These are phyloP conservation scores for Pogoniulus pusillus DNA, from an alignment of 2,797 vertebrate genomes.

Conservation along the genomic window DNA sequence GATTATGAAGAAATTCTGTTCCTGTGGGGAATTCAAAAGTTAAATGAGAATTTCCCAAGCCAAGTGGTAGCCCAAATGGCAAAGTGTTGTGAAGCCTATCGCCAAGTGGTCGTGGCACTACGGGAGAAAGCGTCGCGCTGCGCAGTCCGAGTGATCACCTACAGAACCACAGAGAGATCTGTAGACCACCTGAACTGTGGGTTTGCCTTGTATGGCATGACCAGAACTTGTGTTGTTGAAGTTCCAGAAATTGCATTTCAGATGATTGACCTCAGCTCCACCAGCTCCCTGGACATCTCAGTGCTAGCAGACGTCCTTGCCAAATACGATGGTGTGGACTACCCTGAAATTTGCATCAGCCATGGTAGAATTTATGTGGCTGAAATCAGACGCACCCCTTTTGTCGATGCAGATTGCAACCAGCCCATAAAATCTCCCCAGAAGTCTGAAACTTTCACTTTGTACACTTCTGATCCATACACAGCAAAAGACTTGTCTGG, in stretches of 20 bases:
- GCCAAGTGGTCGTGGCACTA: slow-evolving; percentile 79
- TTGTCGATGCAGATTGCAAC: background rate
- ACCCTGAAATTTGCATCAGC: slow-evolving; percentile 82
- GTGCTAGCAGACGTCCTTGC: slow-evolving; percentile 76
- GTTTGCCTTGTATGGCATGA: slow-evolving; percentile 85
- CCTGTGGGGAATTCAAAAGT: slow-evolving; percentile 81
- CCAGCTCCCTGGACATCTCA: slow-evolving; percentile 77
- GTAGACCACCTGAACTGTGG: slow-evolving; percentile 83
- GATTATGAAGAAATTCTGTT: slow-evolving; percentile 79
- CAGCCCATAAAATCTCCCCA: background rate
- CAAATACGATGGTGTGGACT: slow-evolving; percentile 67
- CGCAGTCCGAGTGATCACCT: slow-evolving; percentile 81
- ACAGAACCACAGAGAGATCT: slow-evolving; percentile 76
- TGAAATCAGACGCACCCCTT: slow-evolving; percentile 71
- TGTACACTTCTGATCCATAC: slow-evolving; percentile 83
- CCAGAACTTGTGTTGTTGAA: slow-evolving; percentile 70
- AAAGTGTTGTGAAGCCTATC: slow-evolving; percentile 82
- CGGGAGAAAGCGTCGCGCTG: slow-evolving; percentile 61
- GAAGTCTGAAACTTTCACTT: slow-evolving; percentile 59
- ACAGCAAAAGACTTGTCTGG: slow-evolving; percentile 73
- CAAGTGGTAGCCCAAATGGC: slow-evolving; percentile 71
- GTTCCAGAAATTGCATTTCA: slow-evolving; percentile 73
- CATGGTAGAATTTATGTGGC: slow-evolving; percentile 74
- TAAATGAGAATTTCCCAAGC: slow-evolving; percentile 74
- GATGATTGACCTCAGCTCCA: slow-evolving; percentile 73